Evolutionary conservation across 2,888 invertebrate species (phyloP), one percentile per base, ranked within the genome.

Genomic region (Tiliacea citrago): DNA sequence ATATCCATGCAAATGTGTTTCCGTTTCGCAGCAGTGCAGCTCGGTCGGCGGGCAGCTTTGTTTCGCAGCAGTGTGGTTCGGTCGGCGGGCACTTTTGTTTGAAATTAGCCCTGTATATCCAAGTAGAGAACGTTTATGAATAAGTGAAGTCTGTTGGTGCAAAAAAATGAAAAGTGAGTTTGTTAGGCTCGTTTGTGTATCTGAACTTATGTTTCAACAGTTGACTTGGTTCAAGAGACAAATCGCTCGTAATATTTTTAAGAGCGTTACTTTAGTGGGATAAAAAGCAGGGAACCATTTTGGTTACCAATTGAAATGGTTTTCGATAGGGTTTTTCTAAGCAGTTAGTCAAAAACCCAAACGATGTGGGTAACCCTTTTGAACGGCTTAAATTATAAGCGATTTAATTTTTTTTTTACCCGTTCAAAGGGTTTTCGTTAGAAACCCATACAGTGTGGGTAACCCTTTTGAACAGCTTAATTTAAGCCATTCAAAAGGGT

Each of bases 1-100:
- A 71, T 73, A 57, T 63, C 24, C 55, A 61, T 69, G 58, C 47
- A 82, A 74, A 83, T 76, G 55, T 67, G 68, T 71, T 69, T 67
- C 63, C 75, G 65, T 68, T 83, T 58, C 12, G n/a, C 62, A 39
- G 53, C 8, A 75, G 65, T 53, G 68, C 18, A 21, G n/a, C 51
- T 57, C 29, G 49, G 29, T 21, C 24, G 45, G 18, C n/a, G n/a
- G 21, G 13, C 18, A 10, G 60, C 61, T 42, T 69, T 71, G 77
- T 84, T 84, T 45, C 12, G n/a, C 62, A 39, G 53, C 8, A 75
- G 65, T 53, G 68, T 13, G 24, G n/a, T 47, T 57, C 29, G 49
- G 29, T 21, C 24, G 45, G 18, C n/a, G n/a, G 21, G 13, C 18
- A 10, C 65, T 58, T 42, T 69, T 71, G 77, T 84, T 84, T 45